These are phyloP conservation scores for Drosophila nasuta DNA, from an alignment of 1,140 invertebrate species.

Conservation along the genomic window DNA sequence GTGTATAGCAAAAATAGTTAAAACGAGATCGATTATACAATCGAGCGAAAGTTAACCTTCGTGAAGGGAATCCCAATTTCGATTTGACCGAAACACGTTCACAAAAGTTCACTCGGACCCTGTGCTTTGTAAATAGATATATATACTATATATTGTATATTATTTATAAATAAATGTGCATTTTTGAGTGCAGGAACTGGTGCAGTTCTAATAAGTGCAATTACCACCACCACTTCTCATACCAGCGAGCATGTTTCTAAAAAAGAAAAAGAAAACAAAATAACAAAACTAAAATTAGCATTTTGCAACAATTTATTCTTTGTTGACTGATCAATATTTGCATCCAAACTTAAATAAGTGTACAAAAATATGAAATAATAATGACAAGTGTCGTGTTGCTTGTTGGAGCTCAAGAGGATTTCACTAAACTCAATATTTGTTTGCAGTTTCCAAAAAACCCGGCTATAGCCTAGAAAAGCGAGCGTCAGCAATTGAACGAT, in stretches of 20 bases:
- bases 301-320: slow-evolving; percentile 77
- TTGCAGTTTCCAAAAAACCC: slow-evolving; percentile 51
- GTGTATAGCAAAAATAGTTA: slow-evolving; percentile 22
- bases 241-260: slow-evolving; percentile 38
- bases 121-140: slow-evolving; percentile 47
- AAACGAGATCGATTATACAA: slow-evolving; percentile 1
- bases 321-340: slow-evolving; percentile 67
- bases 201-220: slow-evolving; percentile 65
- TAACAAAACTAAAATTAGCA: slow-evolving; percentile 32
- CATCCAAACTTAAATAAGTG: slow-evolving; percentile 66
- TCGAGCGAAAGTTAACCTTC: not conserved
- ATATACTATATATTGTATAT: slow-evolving; percentile 23
- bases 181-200: slow-evolving; percentile 65
- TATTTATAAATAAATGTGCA: slow-evolving; percentile 58
- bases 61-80: slow-evolving; percentile 35
- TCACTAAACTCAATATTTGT: slow-evolving; percentile 50
- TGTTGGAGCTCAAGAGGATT: slow-evolving; percentile 59
- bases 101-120: slow-evolving; percentile 23
- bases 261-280: slow-evolving; percentile 21
- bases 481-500: slow-evolving; percentile 43
- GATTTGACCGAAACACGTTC: slow-evolving; percentile 27
- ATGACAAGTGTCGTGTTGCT: slow-evolving; percentile 54
- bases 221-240: slow-evolving; percentile 47
- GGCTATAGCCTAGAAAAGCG: slow-evolving; percentile 31
- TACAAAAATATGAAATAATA: slow-evolving; percentile 75